Evolutionary conservation across 2,888 invertebrate genomes (phyloP).

Genomic region (Aradus depressus): DNA sequence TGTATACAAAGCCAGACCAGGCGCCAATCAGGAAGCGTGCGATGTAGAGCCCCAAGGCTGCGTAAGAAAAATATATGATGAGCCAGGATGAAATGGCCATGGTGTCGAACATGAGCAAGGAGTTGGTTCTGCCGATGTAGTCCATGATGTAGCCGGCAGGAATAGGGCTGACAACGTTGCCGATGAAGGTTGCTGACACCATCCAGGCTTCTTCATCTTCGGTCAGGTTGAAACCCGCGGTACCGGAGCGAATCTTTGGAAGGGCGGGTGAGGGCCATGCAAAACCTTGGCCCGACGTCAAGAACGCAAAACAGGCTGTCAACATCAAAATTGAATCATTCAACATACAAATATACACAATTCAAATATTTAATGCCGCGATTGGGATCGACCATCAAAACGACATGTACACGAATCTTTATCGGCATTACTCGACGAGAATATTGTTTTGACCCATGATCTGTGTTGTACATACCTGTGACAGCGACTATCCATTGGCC

Average conservation of each 20-base stretch:
- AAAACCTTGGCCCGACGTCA: slow-evolving; percentile 22
- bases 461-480: no score
- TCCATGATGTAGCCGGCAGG: slow-evolving; percentile 46
- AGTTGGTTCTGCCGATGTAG: slow-evolving; percentile 44
- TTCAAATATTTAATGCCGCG: no score
- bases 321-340: slow-evolving; percentile 8
- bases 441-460: no score
- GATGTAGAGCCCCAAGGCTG: slow-evolving; percentile 23
- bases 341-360: no score
- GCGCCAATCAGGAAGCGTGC: slow-evolving; percentile 28
- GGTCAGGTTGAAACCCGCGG: slow-evolving; percentile 22
- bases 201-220: slow-evolving; percentile 25
- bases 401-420: no score
- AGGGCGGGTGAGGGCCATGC: slow-evolving; percentile 28
- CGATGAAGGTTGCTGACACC: slow-evolving; percentile 28
- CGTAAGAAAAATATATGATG: slow-evolving; percentile 21
- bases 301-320: slow-evolving; percentile 16
- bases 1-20: slow-evolving; percentile 30
- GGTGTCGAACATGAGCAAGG: slow-evolving; percentile 43
- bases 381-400: no score
- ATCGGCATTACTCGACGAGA: no score
- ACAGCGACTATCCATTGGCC: slow-evolving; percentile 3
- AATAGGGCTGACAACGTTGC: slow-evolving; percentile 29
- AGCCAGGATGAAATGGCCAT: slow-evolving; percentile 47
- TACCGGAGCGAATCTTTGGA: slow-evolving; percentile 20